phyloP scores from a whole-genome alignment of 2,888 invertebrate species.

The Synergus gifuensis region DNA sequence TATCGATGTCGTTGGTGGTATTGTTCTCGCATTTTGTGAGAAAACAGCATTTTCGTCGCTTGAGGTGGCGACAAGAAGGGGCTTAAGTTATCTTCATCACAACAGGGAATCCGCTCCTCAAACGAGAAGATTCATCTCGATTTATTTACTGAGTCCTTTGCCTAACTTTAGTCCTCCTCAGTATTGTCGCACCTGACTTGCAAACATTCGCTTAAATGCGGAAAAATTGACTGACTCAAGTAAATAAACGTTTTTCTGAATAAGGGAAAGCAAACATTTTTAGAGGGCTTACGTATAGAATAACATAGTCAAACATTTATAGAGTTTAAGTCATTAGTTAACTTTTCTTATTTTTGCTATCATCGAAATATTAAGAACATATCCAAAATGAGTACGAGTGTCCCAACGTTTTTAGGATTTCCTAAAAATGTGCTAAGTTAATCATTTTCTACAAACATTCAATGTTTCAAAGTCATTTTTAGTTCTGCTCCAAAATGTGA shows the following conservation, averaged over 20 bases:
- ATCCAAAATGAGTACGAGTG: too few species aligned
- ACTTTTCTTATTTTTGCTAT: too few species aligned
- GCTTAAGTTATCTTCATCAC: constrained; percentile 76
- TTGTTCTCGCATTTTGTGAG: constrained; percentile 76
- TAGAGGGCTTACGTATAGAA: too few species aligned
- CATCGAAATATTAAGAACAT: too few species aligned
- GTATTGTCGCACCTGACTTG: constrained; percentile 29
- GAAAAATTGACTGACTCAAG: constrained; percentile 29
- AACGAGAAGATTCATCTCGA: constrained; percentile 15
- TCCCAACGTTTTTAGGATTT: too few species aligned
- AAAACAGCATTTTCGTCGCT: constrained; percentile 78
- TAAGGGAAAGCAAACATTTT: neutral
- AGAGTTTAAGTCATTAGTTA: too few species aligned
- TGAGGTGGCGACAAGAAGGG: constrained; percentile 76
- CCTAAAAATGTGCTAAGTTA: too few species aligned
- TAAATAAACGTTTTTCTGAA: neutral
- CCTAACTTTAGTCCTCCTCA: constrained; percentile 1
- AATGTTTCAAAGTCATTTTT: too few species aligned
- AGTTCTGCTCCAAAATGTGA: too few species aligned
- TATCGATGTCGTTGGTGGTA: constrained; percentile 63
- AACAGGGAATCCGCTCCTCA: constrained; percentile 61
- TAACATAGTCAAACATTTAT: too few species aligned
- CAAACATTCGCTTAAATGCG: constrained; percentile 36
- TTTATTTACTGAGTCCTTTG: constrained; percentile 29
- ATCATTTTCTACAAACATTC: too few species aligned